phyloP scores from a whole-genome alignment of 2,113 vertebrate genomes.

The Charadrius vociferus region DNA sequence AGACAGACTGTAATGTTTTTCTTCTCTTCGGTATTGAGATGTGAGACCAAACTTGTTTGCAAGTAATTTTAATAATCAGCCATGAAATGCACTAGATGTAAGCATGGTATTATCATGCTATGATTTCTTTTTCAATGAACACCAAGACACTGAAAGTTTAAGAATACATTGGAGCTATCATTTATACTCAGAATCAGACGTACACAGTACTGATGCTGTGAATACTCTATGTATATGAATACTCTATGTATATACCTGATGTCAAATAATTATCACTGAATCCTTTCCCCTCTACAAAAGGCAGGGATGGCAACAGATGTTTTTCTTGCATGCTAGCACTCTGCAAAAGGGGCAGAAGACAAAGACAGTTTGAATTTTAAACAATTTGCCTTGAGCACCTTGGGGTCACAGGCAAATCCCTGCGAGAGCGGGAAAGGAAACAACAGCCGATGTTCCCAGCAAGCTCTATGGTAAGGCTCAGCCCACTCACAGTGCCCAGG shows the following conservation, averaged over 20 bases:
- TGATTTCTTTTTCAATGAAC: not conserved
- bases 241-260: not conserved
- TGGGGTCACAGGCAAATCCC: not conserved
- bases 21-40: not conserved
- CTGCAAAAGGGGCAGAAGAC: not conserved
- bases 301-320: not conserved
- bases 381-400: not conserved
- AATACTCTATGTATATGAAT: not conserved
- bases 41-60: not conserved
- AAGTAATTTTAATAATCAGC: conserved; percentile 36
- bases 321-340: not conserved
- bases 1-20: not conserved
- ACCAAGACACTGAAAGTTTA: not conserved
- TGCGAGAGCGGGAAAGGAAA: not conserved
- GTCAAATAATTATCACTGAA: not conserved
- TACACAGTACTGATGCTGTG: not conserved
- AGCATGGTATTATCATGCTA: not conserved
- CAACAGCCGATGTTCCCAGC: not conserved
- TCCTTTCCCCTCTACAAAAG: not conserved
- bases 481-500: not conserved
- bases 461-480: not conserved
- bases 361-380: not conserved
- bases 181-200: not conserved
- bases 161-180: not conserved
- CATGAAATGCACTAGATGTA: conserved; percentile 2